Conservation (phyloP, 2,888 invertebrate genomes). For the Dromius quadrimaculatus region DNA sequence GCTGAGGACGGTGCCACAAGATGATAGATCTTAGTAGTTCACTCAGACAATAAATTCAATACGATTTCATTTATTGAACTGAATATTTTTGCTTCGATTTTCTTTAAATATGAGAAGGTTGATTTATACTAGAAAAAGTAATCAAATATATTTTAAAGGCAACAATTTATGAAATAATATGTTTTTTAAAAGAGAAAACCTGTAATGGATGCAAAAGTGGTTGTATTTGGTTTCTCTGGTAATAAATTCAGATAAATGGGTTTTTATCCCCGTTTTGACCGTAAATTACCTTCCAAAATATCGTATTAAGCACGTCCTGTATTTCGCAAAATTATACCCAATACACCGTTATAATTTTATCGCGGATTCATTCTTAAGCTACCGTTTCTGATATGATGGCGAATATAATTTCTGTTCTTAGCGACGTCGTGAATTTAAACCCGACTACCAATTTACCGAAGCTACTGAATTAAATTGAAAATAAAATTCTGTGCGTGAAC, state of each 20-base stretch:
- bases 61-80: too few relatives aligned
- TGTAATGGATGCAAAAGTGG: neutral
- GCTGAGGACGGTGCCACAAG: too few relatives aligned
- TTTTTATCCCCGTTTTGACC: constrained; percentile 19
- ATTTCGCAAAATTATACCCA: constrained; percentile 40
- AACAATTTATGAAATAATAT: too few relatives aligned
- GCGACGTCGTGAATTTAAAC: constrained; percentile 40
- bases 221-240: constrained; percentile 28
- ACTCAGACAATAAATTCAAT: too few relatives aligned
- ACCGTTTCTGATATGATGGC: constrained; percentile 39
- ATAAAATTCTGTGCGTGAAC: constrained; percentile 41
- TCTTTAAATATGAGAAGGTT: too few relatives aligned
- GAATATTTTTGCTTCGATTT: too few relatives aligned
- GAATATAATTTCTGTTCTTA: constrained; percentile 40
- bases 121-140: too few relatives aligned
- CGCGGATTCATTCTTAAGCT: constrained; percentile 40
- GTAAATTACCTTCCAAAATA: constrained; percentile 37
- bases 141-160: neutral
- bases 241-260: constrained; percentile 33
- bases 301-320: constrained; percentile 36
- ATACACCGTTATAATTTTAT: constrained; percentile 43
- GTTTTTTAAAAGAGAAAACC: constrained; percentile 25
- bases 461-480: constrained; percentile 42
- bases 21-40: too few relatives aligned
- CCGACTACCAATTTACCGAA: constrained; percentile 31